phyloP scores from a whole-genome alignment of 2,797 vertebrate species.

The Phalanger gymnotis region DNA sequence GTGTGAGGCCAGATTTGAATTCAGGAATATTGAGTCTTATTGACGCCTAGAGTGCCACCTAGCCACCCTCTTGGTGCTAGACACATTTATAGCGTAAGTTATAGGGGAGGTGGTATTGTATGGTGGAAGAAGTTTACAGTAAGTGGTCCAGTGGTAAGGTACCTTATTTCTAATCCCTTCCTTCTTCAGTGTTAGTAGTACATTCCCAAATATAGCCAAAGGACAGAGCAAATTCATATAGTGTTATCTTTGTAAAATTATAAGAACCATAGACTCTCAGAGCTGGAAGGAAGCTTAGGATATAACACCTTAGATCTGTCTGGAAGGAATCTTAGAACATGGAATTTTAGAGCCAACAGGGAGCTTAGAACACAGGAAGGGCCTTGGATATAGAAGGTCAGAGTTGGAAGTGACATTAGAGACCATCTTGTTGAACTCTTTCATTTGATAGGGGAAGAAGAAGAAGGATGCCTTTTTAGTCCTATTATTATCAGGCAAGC shows the following conservation, averaged over 20 bases:
- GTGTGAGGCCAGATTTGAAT: neutral
- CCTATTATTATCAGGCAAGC: neutral
- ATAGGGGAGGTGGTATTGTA: neutral
- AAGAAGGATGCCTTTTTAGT: neutral
- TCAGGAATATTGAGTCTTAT: neutral
- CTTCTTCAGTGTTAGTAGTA: neutral
- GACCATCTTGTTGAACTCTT: neutral
- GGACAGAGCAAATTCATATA: neutral
- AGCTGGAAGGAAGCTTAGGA: neutral
- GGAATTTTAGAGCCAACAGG: neutral
- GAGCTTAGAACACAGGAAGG: neutral
- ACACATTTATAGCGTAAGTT: neutral
- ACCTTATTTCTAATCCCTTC: neutral
- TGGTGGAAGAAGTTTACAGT: neutral
- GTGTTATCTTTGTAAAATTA: neutral
- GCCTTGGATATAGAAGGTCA: neutral
- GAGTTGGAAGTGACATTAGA: neutral
- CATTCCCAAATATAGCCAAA: neutral
- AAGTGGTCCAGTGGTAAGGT: neutral
- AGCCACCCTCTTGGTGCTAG: neutral
- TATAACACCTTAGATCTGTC: neutral
- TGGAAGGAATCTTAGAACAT: neutral
- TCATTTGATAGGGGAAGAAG: neutral
- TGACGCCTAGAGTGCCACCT: neutral
- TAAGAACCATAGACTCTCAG: neutral